Base-by-base conservation (phyloP, 2,797 vertebrate species). In the Bufotes viridis region DNA sequence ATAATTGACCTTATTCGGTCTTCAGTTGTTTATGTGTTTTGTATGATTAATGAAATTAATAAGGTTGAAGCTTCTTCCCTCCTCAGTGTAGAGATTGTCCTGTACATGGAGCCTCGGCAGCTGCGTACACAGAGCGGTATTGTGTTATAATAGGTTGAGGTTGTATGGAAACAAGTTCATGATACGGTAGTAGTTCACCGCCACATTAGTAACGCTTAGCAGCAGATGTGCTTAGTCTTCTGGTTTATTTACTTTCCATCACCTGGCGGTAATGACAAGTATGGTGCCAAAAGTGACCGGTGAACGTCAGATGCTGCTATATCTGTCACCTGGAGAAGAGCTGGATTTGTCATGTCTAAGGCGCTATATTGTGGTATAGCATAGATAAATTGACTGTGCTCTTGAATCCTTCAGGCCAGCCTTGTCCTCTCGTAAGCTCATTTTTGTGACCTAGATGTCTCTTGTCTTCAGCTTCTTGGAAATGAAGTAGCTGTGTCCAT, bases 181-280 rank as follows among this genome's bases (percentile, higher is more conserved):
- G 42, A n/a, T 81, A 61, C 20, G 42, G 24, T 49, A n/a, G 17
- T 55, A 22, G 13, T 81, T 61, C 60, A 22, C 20, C 10, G 22
- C 18, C 20, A 81, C 79, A 65, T 81, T 60, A 60, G 6, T 20
- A 80, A 53, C 55, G 18, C 29, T 34, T 18, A 10, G 24, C 24
- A 60, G 82, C 82, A 84, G 82, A 74, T 84, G 82, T 74, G 69
- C 26, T 26, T 12, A 12, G 26, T 72, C 24, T 58, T 18, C 57
- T 11, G 29, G 20, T 42, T 26, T 26, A 67, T 51, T 24, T 58
- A 74, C 53, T 72, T 34, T 72, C 24, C 24, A 60, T n/a, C 53
- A 22, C 14, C 69, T 49, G 67, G 26, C 22, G 26, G 49, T 63
- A 12, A 82, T n/a, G 8, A 70, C 14, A 57, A 51, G n/a, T 67